phyloP scores from a whole-genome alignment of 2,113 vertebrate species.

The Lophochroa leadbeateri region DNA sequence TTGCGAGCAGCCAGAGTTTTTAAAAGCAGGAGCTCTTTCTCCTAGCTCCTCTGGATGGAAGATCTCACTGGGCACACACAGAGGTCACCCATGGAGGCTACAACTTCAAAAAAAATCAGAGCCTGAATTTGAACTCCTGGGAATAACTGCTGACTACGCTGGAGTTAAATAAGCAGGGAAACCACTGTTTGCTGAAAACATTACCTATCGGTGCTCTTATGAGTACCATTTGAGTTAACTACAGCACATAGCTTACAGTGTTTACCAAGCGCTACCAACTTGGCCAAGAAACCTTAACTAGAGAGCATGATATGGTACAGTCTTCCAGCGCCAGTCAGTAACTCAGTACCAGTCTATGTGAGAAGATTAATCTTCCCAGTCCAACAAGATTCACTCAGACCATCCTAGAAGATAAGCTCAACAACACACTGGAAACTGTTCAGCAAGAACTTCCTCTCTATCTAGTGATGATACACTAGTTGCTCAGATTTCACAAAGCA shows the following conservation, averaged over 20 bases:
- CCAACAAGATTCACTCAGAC: neutral
- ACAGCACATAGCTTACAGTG: accelerated
- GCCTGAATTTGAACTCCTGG: neutral
- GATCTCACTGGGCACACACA: neutral
- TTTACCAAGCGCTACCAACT: neutral
- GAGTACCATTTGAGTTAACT: neutral
- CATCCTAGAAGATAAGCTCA: neutral
- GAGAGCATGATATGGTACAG: neutral
- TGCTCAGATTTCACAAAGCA: neutral
- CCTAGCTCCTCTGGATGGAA: neutral
- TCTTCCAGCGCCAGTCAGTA: neutral
- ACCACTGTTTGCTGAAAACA: neutral
- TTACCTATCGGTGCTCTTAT: neutral
- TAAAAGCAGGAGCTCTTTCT: neutral
- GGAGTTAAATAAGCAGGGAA: neutral
- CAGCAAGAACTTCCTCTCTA: neutral
- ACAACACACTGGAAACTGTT: neutral
- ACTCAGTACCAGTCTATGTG: neutral
- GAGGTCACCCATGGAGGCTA: neutral
- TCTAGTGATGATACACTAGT: neutral
- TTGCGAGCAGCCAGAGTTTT: neutral
- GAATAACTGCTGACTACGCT: neutral
- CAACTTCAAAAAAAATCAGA: neutral
- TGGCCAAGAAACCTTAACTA: neutral
- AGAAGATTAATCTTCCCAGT: neutral